Conservation (phyloP, 2,797 vertebrate genomes). For the Aldrovandia affinis region DNA sequence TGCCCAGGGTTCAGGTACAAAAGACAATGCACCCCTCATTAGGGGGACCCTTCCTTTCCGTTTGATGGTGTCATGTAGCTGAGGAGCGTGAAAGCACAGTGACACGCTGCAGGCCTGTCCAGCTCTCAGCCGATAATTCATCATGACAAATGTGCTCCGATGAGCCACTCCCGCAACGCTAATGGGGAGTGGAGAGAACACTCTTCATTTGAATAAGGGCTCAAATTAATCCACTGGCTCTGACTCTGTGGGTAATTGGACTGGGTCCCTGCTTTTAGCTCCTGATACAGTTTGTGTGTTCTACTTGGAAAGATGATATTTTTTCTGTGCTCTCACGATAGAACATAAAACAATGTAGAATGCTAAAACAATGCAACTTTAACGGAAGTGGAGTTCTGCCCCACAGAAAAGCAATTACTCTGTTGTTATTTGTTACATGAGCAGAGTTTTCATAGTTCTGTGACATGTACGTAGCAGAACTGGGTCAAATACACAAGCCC, state of each 20-base stretch:
- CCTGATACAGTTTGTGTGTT: constrained; percentile 16
- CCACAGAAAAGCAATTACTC: too few species aligned
- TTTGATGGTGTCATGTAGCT: constrained; percentile 72
- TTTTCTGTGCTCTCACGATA: too few species aligned
- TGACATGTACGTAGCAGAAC: too few species aligned
- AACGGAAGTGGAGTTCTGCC: not conserved
- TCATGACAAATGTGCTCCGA: constrained; percentile 80
- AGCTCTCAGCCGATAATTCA: constrained; percentile 73
- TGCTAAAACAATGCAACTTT: not conserved
- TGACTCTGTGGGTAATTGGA: constrained; percentile 76
- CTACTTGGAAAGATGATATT: not conserved
- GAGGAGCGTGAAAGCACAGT: constrained; percentile 75
- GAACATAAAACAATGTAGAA: too few species aligned
- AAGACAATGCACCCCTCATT: constrained; percentile 56
- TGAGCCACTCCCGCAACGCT: constrained; percentile 64
- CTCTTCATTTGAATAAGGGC: constrained; percentile 74
- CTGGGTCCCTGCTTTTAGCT: constrained; percentile 52
- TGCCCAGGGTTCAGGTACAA: too few species aligned
- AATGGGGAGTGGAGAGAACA: not conserved
- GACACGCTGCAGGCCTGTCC: constrained; percentile 72
- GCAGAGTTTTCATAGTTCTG: too few species aligned
- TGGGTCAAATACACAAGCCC: too few species aligned
- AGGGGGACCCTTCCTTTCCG: constrained; percentile 46
- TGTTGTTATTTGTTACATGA: too few species aligned
- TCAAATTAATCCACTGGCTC: constrained; percentile 77